Base-by-base conservation (phyloP, 2,797 vertebrate species). In the Muraenolepis orangiensis region DNA sequence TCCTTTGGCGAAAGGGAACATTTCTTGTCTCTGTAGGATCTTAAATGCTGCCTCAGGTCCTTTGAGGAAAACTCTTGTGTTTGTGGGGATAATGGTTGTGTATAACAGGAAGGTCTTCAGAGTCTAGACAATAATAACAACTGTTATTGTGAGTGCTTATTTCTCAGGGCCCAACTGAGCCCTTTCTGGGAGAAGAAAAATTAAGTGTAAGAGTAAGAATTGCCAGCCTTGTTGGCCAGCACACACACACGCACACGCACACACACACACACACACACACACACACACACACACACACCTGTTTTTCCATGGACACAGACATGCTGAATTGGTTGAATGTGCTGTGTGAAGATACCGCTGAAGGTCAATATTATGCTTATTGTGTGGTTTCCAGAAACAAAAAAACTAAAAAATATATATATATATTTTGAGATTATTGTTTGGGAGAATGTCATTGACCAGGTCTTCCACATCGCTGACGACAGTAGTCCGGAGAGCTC, bases 381-480 rank as follows among this genome's bases (percentile, higher is more conserved):
- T 78, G 80, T 78, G 79, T 81, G 72, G 80, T 80, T 84, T 83
- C 74, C 75, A 70, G 18, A 67, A 67, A 67, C 1, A 69, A 12
- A 18, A 81, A 70, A 40, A 72, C n/a, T n/a, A n/a, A n/a, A n/a
- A n/a, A n/a, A n/a, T n/a, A n/a, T n/a, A n/a, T n/a, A n/a, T 64
- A 23, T 10, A 57, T 57, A 57, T 57, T 57, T n/a, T n/a, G 51
- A 57, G 84, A 82, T 89, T 87, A 86, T 82, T 90, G 87, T 88
- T 79, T 85, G 72, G 74, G 82, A 79, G 76, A 89, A 86, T 84
- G 83, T 89, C 82, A 88, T 91, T 89, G 82, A 70, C 81, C 77
- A 83, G 73, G n/a, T 20, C 20, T 23, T 57, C 51, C 51, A n/a
- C 20, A 20, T 23, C n/a, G 51, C 51, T 57, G 51, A 57, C 51